Conservation (phyloP, 2,888 invertebrate species). For the Phytoseiulus persimilis region DNA sequence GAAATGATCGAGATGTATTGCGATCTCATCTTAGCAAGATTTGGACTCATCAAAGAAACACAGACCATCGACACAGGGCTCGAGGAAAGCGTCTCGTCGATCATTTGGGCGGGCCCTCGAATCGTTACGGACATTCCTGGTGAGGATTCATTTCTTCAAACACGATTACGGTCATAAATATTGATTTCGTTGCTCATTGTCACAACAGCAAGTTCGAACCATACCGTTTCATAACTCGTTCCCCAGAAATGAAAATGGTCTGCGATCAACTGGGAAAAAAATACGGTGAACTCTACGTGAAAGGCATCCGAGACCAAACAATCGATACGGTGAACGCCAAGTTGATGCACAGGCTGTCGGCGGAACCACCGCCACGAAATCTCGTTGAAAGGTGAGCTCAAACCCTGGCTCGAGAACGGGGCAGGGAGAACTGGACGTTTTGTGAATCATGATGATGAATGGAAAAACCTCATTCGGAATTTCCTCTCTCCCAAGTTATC, state of each 20-base stretch:
- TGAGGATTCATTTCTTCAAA: conserved; percentile 46
- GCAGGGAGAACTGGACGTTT: no score
- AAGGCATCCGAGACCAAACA: conserved; percentile 73
- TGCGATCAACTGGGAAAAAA: conserved; percentile 78
- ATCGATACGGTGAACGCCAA: conserved; percentile 78
- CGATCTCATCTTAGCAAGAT: conserved; percentile 86
- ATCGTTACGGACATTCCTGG: conserved; percentile 57
- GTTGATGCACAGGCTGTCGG: conserved; percentile 80
- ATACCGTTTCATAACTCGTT: no score
- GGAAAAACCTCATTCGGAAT: background rate
- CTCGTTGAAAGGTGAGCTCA: conserved; percentile 70
- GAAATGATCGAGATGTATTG: conserved; percentile 99
- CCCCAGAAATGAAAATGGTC: conserved; percentile 67
- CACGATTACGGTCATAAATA: no score
- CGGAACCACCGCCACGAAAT: conserved; percentile 88
- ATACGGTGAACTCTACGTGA: conserved; percentile 86
- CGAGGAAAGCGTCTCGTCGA: conserved; percentile 84
- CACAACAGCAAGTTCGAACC: no score
- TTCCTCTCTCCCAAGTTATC: conserved; percentile 50
- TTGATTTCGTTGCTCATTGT: no score
- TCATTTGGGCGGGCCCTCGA: conserved; percentile 95
- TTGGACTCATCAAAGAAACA: conserved; percentile 92
- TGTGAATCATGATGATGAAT: no score
- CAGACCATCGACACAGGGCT: conserved; percentile 85
- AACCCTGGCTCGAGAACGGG: no score